Base-by-base conservation (phyloP, 2,797 vertebrate species). In the Enteromius unitaeniatus region DNA sequence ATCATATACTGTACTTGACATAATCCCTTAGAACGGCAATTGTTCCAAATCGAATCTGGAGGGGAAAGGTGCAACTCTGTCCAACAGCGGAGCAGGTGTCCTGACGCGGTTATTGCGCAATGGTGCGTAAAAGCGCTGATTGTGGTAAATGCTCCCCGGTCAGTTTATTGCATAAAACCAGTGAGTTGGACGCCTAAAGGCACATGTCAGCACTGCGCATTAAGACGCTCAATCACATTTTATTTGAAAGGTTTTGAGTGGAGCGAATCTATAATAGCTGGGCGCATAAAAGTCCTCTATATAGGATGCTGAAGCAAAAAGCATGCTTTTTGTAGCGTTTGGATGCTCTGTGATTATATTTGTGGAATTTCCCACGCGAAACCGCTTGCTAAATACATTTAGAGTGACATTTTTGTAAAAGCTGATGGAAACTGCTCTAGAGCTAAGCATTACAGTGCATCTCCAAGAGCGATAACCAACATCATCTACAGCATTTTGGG, bases 51-150 rank as follows among this genome's bases (percentile, higher is more conserved):
- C 3, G 3, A 58, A 31, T 45, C 14, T 70, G 37, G n/a, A n/a
- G 51, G 65, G 65, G 26, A 37, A 55, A 62, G 68, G 21, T 60
- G 3, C 26, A 13, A 28, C 6, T 15, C 26, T 23, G 13, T 7
- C 9, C 17, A 47, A 72, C 42, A 13, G n/a, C 19, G 23, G 1
- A 53, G 79, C n/a, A 64, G 10, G 74, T 19, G 40, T 26, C 55
- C 9, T 28, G 6, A n/a, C 34, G 60, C 17, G 62, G 34, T 53
- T 53, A 40, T n/a, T 62, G 23, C 2, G 23, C 62, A 69, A 58
- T 37, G 23, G 53, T 69, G 51, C 31, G 15, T 58, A 69, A 79
- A 82, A 79, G 40, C 1, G 31, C 83, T 75, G 62, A 79, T 37
- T 58, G 31, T 62, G 72, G 67, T 74, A n/a, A 51, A 74, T 26